Evolutionary conservation across 2,113 vertebrate species (phyloP), one percentile per base, ranked within the genome.

Genomic region (Dipodomys ordii): DNA sequence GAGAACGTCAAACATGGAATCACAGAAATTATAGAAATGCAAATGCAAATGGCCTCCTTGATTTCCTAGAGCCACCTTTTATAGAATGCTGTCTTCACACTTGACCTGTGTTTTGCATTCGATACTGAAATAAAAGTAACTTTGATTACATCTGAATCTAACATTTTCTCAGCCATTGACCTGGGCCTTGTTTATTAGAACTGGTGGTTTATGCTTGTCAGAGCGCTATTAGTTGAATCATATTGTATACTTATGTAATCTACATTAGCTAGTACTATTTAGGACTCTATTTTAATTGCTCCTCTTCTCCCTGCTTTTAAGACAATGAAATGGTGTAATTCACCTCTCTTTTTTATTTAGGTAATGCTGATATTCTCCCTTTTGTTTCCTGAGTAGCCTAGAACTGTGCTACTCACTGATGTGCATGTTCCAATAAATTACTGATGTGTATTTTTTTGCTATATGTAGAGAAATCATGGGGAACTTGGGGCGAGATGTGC

Each of bases 221-320:
- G 96, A 97, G 97, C 97, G 95, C 96, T 97, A 80, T 97, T 94
- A 96, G 96, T 97, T 96, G 88, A 96, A 94, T 94, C 94, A 94
- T 95, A 95, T 93, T 97, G 97, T 97, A 97, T 95, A 97, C 97
- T 97, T 96, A 96, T 96, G 96, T 97, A 97, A 97, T 96, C 96
- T 97, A 97, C 96, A 96, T 97, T 97, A 97, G 96, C 96, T 97
- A 97, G 96, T 86, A 95, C 96, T 97, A 95, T 92, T 96, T 96
- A 96, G 94, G 94, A 96, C 93, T 95, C 87, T 96, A 96, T 97
- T 97, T 97, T 97, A 97, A 95, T 97, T 97, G 96, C 96, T 97
- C 94, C 86, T 97, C 95, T 95, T 96, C 93, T 95, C 88, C 15
- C 94, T 97, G 96, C 96, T 97, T 97, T 97, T 93, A 97, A 97